phyloP scores from a whole-genome alignment of 2,797 vertebrate species.

The Siniperca obscura region DNA sequence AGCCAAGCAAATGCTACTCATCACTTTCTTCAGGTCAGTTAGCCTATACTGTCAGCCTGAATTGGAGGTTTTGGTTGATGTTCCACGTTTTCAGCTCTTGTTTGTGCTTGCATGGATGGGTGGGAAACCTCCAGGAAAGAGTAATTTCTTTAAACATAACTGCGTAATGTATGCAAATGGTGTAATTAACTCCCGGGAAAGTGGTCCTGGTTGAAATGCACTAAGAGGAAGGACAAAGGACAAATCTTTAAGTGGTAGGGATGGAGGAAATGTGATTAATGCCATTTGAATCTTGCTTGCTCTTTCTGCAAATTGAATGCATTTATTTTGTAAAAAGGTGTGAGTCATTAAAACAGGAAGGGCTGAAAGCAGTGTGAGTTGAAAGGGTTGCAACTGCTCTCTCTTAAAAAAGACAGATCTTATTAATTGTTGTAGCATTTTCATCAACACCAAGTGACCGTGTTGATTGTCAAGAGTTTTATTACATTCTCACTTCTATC shows the following conservation, averaged over 20 bases:
- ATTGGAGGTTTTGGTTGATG: background rate
- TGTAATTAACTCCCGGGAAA: conserved; percentile 21
- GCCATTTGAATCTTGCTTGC: conserved; percentile 29
- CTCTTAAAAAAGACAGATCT: background rate
- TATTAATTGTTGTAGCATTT: background rate
- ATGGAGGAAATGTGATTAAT: conserved; percentile 30
- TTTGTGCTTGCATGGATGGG: background rate
- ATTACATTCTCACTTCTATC: background rate
- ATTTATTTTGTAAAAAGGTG: conserved; percentile 31
- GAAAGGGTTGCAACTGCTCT: conserved; percentile 23
- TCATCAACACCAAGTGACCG: background rate
- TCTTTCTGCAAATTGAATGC: conserved; percentile 20
- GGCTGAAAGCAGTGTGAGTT: conserved; percentile 8
- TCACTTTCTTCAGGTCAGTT: conserved; percentile 7
- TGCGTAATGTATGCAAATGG: conserved; percentile 9
- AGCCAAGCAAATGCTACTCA: conserved; percentile 26
- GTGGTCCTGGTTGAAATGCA: conserved; percentile 3
- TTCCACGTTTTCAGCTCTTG: background rate
- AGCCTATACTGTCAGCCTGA: background rate
- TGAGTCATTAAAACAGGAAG: conserved; percentile 12
- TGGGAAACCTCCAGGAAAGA: background rate
- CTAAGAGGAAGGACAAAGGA: conserved; percentile 4
- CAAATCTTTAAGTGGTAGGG: conserved; percentile 11
- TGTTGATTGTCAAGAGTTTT: conserved; percentile 20
- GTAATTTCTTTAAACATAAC: background rate